Conservation (phyloP, 2,888 invertebrate genomes). For the Himalopsyche kuldschensis region DNA sequence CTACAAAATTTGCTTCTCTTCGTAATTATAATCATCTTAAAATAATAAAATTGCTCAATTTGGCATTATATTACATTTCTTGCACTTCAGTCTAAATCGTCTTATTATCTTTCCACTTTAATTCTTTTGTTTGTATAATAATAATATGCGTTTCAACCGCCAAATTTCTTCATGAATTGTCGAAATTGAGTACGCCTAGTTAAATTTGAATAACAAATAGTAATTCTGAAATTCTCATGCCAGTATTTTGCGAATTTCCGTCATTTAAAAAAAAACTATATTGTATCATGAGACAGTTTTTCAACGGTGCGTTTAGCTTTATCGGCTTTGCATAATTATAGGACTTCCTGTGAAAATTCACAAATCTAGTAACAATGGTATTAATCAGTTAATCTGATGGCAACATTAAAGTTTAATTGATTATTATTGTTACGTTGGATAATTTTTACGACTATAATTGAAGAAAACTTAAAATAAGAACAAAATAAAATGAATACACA, state of each 20-base stretch:
- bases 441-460: no score
- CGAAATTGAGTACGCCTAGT: background rate
- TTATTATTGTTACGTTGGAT: no score
- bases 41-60: no score
- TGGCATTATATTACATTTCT: no score
- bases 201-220: slow-evolving; percentile 3
- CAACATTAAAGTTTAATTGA: no score
- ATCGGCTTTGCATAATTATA: background rate
- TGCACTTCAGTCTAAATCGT: background rate
- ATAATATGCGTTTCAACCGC: background rate
- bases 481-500: no score
- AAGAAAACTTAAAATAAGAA: no score
- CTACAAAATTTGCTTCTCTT: no score
- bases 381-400: background rate
- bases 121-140: background rate
- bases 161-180: background rate
- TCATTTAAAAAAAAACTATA: background rate
- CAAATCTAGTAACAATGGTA: background rate
- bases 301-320: background rate
- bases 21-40: no score
- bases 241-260: background rate
- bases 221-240: background rate
- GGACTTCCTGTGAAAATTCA: background rate
- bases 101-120: background rate
- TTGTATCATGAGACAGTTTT: background rate